A percentile compares a stretch with the other conserved stretches of the same genome.
Evolutionary conservation across 1,140 invertebrate genomes (phyloP).

Genomic region (Euglossa dilemma): DNA sequence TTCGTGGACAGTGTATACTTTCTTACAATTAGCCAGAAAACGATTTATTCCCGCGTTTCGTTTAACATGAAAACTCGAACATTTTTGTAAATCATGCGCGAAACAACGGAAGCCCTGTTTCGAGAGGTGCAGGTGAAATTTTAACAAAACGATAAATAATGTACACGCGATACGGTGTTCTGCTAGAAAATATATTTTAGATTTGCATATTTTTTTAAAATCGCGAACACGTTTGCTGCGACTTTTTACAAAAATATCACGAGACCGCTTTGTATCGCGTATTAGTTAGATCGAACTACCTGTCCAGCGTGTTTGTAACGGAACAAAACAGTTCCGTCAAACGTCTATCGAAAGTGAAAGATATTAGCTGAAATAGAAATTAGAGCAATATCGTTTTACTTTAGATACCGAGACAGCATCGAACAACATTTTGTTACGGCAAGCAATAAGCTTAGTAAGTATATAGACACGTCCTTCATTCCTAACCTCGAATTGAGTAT

Average conservation of each 20-base stretch:
- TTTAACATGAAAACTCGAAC: background rate
- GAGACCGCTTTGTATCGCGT: background rate
- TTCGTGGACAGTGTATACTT: background rate
- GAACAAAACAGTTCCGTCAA: background rate
- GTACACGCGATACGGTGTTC: background rate
- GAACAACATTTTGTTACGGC: background rate
- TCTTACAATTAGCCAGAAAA: background rate
- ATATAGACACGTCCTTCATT: background rate
- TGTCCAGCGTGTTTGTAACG: background rate
- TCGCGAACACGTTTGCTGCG: background rate
- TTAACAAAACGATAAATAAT: background rate
- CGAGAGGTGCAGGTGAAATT: background rate
- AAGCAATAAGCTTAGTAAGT: background rate
- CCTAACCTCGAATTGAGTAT: background rate
- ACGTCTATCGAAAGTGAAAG: background rate
- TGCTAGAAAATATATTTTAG: slow-evolving; percentile 7
- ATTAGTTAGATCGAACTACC: background rate
- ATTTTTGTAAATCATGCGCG: background rate
- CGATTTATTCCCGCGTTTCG: background rate
- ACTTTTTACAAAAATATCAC: slow-evolving; percentile 15
- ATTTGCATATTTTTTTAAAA: slow-evolving; percentile 9
- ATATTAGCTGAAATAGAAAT: background rate
- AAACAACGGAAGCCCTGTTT: background rate
- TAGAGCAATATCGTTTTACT: background rate
- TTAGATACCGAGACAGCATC: background rate